Conservation (phyloP, 2,113 vertebrate genomes). For the Ailuropoda melanoleuca region DNA sequence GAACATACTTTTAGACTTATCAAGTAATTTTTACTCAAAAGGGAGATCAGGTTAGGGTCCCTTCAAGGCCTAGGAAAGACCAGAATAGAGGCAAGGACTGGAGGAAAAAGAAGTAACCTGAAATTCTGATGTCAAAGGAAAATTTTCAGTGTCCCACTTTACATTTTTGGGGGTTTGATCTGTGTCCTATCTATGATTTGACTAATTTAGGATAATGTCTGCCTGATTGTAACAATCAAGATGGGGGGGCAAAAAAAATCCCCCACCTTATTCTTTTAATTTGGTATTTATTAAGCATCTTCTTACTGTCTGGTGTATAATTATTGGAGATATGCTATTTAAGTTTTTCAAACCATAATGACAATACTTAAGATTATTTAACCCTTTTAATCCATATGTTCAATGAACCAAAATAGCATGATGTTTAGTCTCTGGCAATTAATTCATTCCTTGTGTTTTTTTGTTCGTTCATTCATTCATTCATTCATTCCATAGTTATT, state of each 20-base stretch:
- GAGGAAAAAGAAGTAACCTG: not conserved
- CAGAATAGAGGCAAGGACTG: not conserved
- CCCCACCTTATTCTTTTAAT: not conserved
- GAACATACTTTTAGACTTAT: not conserved
- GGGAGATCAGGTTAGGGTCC: not conserved
- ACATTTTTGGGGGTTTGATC: not conserved
- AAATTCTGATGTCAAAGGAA: not conserved
- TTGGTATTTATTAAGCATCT: not conserved
- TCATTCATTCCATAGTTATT: not conserved
- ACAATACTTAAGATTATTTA: not conserved
- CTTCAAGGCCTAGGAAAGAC: not conserved
- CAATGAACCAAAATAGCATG: not conserved
- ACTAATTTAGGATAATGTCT: not conserved
- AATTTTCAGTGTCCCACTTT: not conserved
- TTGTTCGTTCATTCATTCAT: not conserved
- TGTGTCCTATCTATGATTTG: not conserved
- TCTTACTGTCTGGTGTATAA: not conserved
- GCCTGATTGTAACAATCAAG: not conserved
- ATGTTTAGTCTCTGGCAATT: not conserved
- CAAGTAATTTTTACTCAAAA: conserved; percentile 15
- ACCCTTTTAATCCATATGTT: not conserved
- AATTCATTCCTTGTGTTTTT: not conserved
- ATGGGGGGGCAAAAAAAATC: not conserved
- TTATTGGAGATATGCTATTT: not conserved
- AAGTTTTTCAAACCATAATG: not conserved